These are phyloP conservation scores for Sapayoa aenigma DNA, from an alignment of 2,113 vertebrate genomes.

Conservation along the genomic window DNA sequence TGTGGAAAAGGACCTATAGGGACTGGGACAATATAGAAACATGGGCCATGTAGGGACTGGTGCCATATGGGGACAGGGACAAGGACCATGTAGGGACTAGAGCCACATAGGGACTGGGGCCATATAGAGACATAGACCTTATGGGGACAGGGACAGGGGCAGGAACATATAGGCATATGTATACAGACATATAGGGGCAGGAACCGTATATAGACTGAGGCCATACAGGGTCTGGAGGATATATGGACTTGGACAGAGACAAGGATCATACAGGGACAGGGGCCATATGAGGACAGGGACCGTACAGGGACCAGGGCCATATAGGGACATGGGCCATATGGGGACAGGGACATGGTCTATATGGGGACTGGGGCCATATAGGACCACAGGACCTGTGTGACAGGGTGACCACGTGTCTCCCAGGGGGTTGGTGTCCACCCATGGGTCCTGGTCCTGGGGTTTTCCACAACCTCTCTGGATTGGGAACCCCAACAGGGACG, in stretches of 20 bases:
- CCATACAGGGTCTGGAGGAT: background rate
- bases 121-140: background rate
- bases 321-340: background rate
- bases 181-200: background rate
- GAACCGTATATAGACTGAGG: background rate
- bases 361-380: accelerated
- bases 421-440: accelerated
- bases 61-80: background rate
- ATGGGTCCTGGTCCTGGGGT: accelerated
- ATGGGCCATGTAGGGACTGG: too few species aligned
- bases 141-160: background rate
- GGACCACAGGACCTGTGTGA: accelerated
- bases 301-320: background rate
- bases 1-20: too few species aligned
- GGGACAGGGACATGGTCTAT: background rate
- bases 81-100: too few species aligned
- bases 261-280: too few species aligned
- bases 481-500: background rate
- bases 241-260: too few species aligned
- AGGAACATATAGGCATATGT: background rate
- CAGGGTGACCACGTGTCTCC: background rate
- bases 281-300: background rate
- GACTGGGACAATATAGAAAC: too few species aligned
- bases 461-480: background rate
- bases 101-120: background rate